These are phyloP conservation scores for Ernsta delagoae DNA, from an alignment of 2,888 invertebrate genomes.

Conservation along the genomic window DNA sequence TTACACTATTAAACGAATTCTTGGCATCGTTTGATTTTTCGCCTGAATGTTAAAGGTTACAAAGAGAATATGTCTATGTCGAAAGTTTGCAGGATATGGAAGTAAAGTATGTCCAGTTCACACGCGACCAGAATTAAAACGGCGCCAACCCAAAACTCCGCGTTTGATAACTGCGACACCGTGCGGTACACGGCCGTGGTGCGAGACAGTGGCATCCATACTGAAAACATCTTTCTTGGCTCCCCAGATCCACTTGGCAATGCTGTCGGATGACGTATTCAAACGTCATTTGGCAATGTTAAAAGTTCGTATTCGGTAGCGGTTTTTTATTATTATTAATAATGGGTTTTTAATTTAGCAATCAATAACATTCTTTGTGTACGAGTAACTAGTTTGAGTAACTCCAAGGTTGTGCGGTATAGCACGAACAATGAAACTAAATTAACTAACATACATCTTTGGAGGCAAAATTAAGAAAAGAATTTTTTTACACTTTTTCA, in stretches of 20 bases:
- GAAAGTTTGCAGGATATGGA: slow-evolving; percentile 60
- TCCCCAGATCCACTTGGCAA: slow-evolving; percentile 4
- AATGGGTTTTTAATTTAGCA: no score
- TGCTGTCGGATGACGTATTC: no score
- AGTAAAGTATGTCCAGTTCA: slow-evolving; percentile 79
- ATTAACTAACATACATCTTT: no score
- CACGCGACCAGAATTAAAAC: slow-evolving; percentile 73
- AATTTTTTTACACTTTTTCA: no score
- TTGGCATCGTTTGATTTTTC: slow-evolving; percentile 18
- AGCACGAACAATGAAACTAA: no score
- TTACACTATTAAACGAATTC: slow-evolving; percentile 18
- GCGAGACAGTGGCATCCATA: slow-evolving; percentile 64
- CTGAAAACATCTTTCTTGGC: slow-evolving; percentile 61
- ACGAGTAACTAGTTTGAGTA: no score
- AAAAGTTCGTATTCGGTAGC: no score
- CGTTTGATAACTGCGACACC: slow-evolving; percentile 64
- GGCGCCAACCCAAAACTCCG: slow-evolving; percentile 77
- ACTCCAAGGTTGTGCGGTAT: no score
- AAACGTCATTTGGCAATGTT: no score
- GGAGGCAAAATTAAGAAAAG: no score
- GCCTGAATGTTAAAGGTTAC: slow-evolving; percentile 26
- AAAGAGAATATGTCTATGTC: slow-evolving; percentile 41
- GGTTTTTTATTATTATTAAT: no score
- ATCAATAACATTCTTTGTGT: no score
- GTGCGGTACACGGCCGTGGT: slow-evolving; percentile 60